phyloP scores from a whole-genome alignment of 2,888 invertebrate species.

The Acronicta alni region DNA sequence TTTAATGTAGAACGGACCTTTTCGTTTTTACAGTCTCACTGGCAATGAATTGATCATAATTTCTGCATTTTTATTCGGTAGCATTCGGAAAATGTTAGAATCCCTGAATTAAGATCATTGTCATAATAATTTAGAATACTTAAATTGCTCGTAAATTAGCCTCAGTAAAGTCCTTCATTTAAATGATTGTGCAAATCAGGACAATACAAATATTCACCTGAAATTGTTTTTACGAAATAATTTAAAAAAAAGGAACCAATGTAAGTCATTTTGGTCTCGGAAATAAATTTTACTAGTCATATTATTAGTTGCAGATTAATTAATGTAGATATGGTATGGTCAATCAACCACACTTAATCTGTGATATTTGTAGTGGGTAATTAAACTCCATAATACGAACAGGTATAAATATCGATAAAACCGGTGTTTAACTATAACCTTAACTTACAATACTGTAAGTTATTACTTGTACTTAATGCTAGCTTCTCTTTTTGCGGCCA shows the following conservation, averaged over 20 bases:
- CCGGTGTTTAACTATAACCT: conserved; percentile 61
- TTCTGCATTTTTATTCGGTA: too few species aligned
- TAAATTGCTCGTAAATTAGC: too few species aligned
- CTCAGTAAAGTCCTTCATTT: too few species aligned
- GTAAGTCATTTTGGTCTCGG: conserved; percentile 4
- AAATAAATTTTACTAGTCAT: conserved; percentile 17
- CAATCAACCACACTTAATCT: conserved; percentile 16
- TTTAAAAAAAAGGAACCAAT: background rate
- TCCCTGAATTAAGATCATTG: too few species aligned
- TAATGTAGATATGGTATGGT: conserved; percentile 5
- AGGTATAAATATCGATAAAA: conserved; percentile 57
- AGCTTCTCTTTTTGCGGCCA: conserved; percentile 38
- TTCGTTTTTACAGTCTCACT: too few species aligned
- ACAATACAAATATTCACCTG: background rate
- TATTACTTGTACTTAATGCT: conserved; percentile 55
- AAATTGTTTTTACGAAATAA: background rate
- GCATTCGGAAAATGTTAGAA: too few species aligned
- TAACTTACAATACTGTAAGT: conserved; percentile 56
- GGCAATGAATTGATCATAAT: too few species aligned
- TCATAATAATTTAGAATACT: too few species aligned
- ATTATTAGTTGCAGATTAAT: conserved; percentile 27
- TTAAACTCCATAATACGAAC: conserved; percentile 57
- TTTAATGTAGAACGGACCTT: background rate
- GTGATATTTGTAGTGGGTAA: conserved; percentile 53
- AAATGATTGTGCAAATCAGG: too few species aligned